Evolutionary conservation across 2,888 invertebrate genomes (phyloP).

Genomic region (Mesopsocus fuscifrons): DNA sequence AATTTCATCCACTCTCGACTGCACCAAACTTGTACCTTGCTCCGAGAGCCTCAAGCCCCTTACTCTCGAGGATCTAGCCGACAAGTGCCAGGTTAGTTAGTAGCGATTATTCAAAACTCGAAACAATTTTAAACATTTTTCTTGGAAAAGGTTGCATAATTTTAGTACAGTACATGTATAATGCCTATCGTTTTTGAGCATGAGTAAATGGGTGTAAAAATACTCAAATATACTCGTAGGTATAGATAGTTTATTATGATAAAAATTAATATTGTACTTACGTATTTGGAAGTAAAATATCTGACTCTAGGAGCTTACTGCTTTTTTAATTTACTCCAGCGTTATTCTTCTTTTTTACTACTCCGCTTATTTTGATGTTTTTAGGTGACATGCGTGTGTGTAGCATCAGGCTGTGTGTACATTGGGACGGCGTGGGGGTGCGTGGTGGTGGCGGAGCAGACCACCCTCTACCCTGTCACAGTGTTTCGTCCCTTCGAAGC

Average conservation of each 20-base stretch:
- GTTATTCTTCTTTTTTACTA: too few species aligned
- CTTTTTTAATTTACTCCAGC: too few species aligned
- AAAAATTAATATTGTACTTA: too few species aligned
- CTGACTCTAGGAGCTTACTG: too few species aligned
- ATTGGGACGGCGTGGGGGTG: conserved; percentile 93
- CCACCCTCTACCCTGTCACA: conserved; percentile 63
- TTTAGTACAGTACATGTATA: not conserved
- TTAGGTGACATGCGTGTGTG: conserved; percentile 50
- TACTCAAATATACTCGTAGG: too few species aligned
- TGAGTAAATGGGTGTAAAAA: too few species aligned
- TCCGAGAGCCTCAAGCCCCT: conserved; percentile 83
- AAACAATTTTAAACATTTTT: conserved; percentile 10
- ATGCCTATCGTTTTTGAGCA: too few species aligned
- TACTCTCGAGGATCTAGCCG: conserved; percentile 51
- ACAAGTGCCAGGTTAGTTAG: conserved; percentile 37
- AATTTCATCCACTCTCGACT: conserved; percentile 65
- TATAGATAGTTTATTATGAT: too few species aligned
- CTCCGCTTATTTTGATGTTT: conserved; percentile 13
- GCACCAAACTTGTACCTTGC: conserved; percentile 79
- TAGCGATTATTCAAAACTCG: conserved; percentile 4
- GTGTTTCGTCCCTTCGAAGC: conserved; percentile 85
- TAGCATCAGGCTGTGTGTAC: conserved; percentile 51
- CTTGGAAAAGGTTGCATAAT: not conserved
- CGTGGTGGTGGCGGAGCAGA: conserved; percentile 70
- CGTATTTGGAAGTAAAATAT: too few species aligned